Conservation (phyloP, 2,113 vertebrate species). For the Tyto alba region DNA sequence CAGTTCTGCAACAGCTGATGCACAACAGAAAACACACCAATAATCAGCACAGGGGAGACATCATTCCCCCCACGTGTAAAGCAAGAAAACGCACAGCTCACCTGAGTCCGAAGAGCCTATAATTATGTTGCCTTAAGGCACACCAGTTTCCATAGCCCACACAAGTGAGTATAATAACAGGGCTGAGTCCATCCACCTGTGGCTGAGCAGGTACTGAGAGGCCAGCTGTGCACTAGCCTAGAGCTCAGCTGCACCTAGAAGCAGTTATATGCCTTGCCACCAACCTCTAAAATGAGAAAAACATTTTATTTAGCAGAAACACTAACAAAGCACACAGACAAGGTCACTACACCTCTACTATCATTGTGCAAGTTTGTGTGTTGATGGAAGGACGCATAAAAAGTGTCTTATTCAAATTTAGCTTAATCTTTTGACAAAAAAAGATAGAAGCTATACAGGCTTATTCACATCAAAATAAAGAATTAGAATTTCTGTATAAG, state of each 20-base stretch:
- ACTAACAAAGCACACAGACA: neutral
- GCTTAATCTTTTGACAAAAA: neutral
- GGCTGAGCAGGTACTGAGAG: neutral
- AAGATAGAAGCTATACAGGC: neutral
- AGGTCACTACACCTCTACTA: neutral
- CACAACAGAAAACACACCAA: neutral
- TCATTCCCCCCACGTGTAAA: neutral
- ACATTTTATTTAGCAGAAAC: neutral
- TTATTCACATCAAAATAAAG: neutral
- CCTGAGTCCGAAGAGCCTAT: neutral
- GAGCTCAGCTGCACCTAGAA: neutral
- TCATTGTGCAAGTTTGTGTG: fast-evolving
- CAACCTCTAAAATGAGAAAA: neutral
- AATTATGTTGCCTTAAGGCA: neutral
- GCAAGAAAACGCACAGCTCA: neutral
- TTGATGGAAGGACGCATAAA: neutral
- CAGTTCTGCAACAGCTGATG: neutral
- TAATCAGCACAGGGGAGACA: neutral
- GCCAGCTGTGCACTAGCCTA: neutral
- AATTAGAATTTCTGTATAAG: neutral
- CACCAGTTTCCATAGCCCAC: neutral
- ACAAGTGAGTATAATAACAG: neutral
- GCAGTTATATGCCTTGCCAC: neutral
- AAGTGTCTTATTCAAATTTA: neutral
- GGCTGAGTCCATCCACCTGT: neutral